Base-by-base conservation (phyloP, 2,888 invertebrate genomes). In the Agrilus biguttatus region DNA sequence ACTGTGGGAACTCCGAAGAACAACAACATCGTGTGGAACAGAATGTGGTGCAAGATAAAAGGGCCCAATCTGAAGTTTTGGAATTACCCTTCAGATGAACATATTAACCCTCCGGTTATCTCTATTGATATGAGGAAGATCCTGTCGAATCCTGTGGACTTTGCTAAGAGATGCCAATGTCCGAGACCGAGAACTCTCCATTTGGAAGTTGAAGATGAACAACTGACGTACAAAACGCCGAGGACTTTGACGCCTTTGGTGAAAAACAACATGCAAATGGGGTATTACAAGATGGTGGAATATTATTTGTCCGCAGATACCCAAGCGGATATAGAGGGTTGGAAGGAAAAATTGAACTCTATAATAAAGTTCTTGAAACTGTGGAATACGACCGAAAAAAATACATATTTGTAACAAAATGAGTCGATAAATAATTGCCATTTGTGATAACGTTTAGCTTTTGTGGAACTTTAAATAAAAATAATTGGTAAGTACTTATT, bases 21-120 rank as follows among this genome's bases (percentile, higher is more conserved):
- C 5, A 59, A 62, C 3, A 54, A 57, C 1, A 60, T 68, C 14
- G 59, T 59, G 42, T 76, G 75, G 75, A 73, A 73, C 54, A 64
- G 71, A 1, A 62, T 69, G 41, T 76, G 74, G 74, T 74, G 74
- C 51, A 63, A 64, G 5, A 54, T 76, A 7, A 58, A 66, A 19
- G 69, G 67, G 0, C 59, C 67, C 12, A 51, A 53, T 0, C 49
- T 76, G 2, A 55, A 57, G 17, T 65, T 73, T 34, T 76, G 72
- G 70, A 69, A 70, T 41, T 69, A 72, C 53, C 73, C 72, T 1
- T 56, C 62, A 19, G 69, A 70, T 38, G 63, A 60, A 44, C 61
- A 58, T 19, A 56, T 59, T 10, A 57, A 60, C 8, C 54, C 47
- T 6, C 66, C 70, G 0, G 45, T 67, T 4, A 48, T 61, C 13